Conservation (phyloP, 2,113 vertebrate genomes). For the Bujurquina vittata region DNA sequence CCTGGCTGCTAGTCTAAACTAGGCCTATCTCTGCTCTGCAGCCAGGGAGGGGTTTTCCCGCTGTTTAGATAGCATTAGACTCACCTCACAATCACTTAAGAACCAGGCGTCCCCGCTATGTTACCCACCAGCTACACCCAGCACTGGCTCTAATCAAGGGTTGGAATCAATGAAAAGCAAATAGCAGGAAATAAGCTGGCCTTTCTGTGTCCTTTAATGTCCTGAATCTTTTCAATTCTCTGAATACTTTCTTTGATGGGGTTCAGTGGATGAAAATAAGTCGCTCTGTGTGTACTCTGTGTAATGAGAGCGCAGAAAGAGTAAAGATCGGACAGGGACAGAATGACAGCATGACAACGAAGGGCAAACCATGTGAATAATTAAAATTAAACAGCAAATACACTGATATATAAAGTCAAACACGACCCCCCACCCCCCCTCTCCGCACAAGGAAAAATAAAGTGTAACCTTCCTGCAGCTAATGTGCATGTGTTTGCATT, state of each 20-base stretch:
- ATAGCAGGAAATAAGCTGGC: slow-evolving; percentile 35
- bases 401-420: neutral
- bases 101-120: slow-evolving; percentile 10
- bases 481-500: neutral
- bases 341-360: neutral
- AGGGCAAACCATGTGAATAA: neutral
- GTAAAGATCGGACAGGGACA: neutral
- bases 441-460: neutral
- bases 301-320: slow-evolving; percentile 5
- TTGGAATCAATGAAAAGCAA: slow-evolving; percentile 43
- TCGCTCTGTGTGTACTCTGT: slow-evolving; percentile 7
- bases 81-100: slow-evolving; percentile 60
- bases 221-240: slow-evolving; percentile 1
- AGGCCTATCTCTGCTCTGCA: slow-evolving; percentile 63
- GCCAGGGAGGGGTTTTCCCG: slow-evolving; percentile 58
- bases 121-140: slow-evolving; percentile 40
- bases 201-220: slow-evolving; percentile 17
- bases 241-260: neutral
- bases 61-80: slow-evolving; percentile 56
- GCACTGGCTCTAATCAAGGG: slow-evolving; percentile 22
- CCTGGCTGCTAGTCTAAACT: slow-evolving; percentile 44
- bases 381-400: neutral
- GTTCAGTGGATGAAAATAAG: slow-evolving; percentile 4
- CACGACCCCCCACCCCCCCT: neutral
- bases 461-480: neutral